Evolutionary conservation across 2,797 vertebrate genomes (phyloP), one percentile per base, ranked within the genome.

Genomic region (Syngnathus rostellatus): DNA sequence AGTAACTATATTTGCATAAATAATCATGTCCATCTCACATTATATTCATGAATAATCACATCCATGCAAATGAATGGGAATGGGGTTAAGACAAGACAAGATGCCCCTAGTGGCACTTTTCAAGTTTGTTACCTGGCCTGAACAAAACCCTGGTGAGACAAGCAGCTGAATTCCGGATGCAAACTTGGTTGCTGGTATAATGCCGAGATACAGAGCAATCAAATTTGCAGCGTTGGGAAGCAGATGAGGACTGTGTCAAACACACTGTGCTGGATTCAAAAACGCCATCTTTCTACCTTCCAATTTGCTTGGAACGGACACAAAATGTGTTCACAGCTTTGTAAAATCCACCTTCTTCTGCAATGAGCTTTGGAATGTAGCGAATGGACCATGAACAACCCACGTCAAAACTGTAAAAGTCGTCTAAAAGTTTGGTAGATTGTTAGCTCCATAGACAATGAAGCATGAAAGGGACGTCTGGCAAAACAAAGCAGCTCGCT

Each of bases 401-500:
- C 51, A 41, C 53, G 43, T 73, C 71, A 80, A 75, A 76, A 82
- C 65, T 62, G 55, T 67, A 72, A 70, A 51, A 62, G 67, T 69
- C 60, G 67, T 67, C 67, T 73, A 67, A 77, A 85, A 81, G 75
- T 82, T 86, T 74, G 71, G 68, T 39, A 63, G 73, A 76, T 71
- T 77, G 65, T 72, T 68, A 72, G 69, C 76, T 59, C 79, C 72
- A 73, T 64, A 66, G 37, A 74, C 75, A 80, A 78, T 75, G 71
- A 74, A 83, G 71, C 81, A 81, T 79, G 72, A 85, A 55, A 84
- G 70, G 67, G 75, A 82, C n/a, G 75, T 66, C 81, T 87, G 55
- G 79, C 85, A 84, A 82, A 80, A 87, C 80, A 81, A 83, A 85
- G 82, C 71, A 83, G 82, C 68, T 73, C 67, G 72, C 77, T 72